Evolutionary conservation across 1,140 invertebrate genomes (phyloP).

Genomic region (Atopsyche davidsoni): DNA sequence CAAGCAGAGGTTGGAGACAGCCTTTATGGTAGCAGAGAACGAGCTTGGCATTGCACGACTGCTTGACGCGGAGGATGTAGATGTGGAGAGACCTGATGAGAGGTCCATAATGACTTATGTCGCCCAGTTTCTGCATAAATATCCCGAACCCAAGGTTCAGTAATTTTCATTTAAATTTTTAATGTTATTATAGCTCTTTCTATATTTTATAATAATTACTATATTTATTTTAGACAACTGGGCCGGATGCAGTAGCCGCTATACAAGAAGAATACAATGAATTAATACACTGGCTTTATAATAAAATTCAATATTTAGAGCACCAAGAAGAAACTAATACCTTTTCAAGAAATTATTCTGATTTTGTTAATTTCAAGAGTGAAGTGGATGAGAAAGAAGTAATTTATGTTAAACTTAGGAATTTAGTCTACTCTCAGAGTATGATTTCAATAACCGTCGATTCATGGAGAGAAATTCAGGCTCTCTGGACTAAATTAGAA

Average conservation of each 20-base stretch:
- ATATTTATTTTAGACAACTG: conserved; percentile 52
- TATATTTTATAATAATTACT: conserved; percentile 6
- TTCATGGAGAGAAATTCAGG: conserved; percentile 71
- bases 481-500: conserved; percentile 71
- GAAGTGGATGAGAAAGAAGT: conserved; percentile 64
- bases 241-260: conserved; percentile 62
- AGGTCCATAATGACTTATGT: conserved; percentile 99
- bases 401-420: conserved; percentile 65
- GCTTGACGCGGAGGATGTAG: conserved; percentile 94
- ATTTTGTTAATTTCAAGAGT: conserved; percentile 62
- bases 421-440: conserved; percentile 69
- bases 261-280: conserved; percentile 76
- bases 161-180: neutral
- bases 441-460: conserved; percentile 71
- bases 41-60: conserved; percentile 90
- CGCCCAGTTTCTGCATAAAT: conserved; percentile 95
- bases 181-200: conserved; percentile 7
- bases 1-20: conserved; percentile 78
- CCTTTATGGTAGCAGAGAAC: conserved; percentile 88
- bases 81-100: conserved; percentile 95
- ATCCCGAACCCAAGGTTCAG: conserved; percentile 78
- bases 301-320: conserved; percentile 65
- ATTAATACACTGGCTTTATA: conserved; percentile 72
- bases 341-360: conserved; percentile 59
- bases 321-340: conserved; percentile 61